Conservation (phyloP, 2,888 invertebrate genomes). For the Agonopterix arenella region DNA sequence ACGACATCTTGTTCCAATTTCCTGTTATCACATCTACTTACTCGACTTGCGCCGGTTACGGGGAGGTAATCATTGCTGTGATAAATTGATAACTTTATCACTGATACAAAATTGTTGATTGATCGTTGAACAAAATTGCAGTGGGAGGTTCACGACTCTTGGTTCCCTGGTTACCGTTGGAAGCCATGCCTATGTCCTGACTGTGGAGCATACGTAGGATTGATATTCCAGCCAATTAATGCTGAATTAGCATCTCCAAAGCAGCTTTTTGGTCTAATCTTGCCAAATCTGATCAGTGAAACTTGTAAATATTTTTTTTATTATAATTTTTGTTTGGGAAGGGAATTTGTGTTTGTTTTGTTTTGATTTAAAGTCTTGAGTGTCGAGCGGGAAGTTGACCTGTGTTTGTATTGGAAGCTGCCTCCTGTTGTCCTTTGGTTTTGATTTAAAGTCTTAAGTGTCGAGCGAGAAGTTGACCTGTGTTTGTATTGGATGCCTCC, state of each 20-base stretch:
- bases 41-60: slow-evolving; percentile 36
- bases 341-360: too few species aligned
- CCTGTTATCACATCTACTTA: slow-evolving; percentile 36
- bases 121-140: slow-evolving; percentile 29
- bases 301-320: slow-evolving; percentile 42
- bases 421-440: too few species aligned
- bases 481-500: too few species aligned
- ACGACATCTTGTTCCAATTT: slow-evolving; percentile 33
- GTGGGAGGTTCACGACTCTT: slow-evolving; percentile 72
- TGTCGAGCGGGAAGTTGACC: too few species aligned
- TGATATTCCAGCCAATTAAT: slow-evolving; percentile 64
- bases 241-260: slow-evolving; percentile 18
- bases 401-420: too few species aligned
- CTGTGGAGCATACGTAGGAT: slow-evolving; percentile 76
- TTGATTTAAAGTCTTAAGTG: too few species aligned
- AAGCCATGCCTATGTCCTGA: slow-evolving; percentile 74
- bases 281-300: slow-evolving; percentile 43
- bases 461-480: too few species aligned
- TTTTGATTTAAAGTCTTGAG: too few species aligned
- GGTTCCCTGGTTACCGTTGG: slow-evolving; percentile 79
- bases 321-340: too few species aligned
- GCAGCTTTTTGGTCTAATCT: slow-evolving; percentile 41
- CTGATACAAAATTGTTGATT: not conserved
- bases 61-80: slow-evolving; percentile 36
- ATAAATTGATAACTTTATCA: too few species aligned